Evolutionary conservation across 2,797 vertebrate species (phyloP).

Genomic region (Tamandua tetradactyla): DNA sequence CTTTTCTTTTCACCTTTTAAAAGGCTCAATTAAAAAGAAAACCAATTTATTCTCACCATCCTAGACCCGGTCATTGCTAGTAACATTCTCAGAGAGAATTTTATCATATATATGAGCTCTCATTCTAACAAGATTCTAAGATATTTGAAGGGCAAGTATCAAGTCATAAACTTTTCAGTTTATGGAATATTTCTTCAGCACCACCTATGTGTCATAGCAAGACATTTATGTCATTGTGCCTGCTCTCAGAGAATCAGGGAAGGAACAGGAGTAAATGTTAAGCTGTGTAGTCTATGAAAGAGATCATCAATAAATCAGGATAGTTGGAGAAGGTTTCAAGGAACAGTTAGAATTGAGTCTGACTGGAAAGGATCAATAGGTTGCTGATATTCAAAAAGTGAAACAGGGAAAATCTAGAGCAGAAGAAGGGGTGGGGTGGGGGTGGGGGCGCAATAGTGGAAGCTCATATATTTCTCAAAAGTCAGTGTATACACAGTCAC

Average conservation of each 20-base stretch:
- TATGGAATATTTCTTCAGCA: neutral
- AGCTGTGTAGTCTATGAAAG: neutral
- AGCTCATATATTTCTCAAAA: neutral
- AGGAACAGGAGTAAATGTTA: neutral
- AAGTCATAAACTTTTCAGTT: neutral
- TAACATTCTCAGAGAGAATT: neutral
- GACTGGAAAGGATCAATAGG: neutral
- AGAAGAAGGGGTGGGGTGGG: neutral
- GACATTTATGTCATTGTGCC: neutral
- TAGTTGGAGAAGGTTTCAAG: neutral
- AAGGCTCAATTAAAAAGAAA: neutral
- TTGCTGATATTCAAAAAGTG: neutral
- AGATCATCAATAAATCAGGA: neutral
- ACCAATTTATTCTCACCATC: neutral
- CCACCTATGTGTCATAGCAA: neutral
- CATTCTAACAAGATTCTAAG: slow-evolving; percentile 5
- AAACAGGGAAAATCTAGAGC: neutral
- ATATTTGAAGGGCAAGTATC: neutral
- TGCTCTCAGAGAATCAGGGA: neutral
- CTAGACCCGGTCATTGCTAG: neutral
- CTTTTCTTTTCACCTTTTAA: slow-evolving; percentile 2
- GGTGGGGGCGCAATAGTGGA: neutral
- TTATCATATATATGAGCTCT: neutral
- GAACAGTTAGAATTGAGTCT: neutral
- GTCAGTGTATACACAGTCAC: neutral